Evolutionary conservation across 1,140 invertebrate species (phyloP), one percentile per base, ranked within the genome.

Genomic region (Carposina sasakii): DNA sequence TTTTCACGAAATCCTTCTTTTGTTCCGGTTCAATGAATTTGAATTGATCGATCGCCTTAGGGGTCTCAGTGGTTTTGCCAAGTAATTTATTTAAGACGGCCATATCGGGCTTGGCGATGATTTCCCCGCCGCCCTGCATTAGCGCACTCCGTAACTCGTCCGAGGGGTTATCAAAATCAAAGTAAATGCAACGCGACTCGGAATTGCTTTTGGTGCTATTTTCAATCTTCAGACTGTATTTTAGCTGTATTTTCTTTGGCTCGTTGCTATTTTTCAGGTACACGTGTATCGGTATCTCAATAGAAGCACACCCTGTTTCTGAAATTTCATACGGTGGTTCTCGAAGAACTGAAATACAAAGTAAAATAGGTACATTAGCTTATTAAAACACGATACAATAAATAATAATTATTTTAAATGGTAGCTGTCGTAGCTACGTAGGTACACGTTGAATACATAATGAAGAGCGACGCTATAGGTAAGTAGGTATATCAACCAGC

Each of bases 281-380:
- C 60, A 84, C 71, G 57, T 84, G 69, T 36, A 84, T 84, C 6
- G 81, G 81, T 60, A 84, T 79, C 10, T 81, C 73, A 17, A 81
- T 73, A 2, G 81, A 84, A 12, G 75, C 67, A 57, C 73, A 77
- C 13, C 77, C 77, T 1, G 81, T 78, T 60, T 84, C 81, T 65
- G 81, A 71, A 51, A 84, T 81, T 59, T 84, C 81, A 63, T 81
- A 84, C 45, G 81, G 81, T 45, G 81, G 81, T 62, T 81, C 81
- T 67, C 81, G 81, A 28, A 79, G 63, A 17, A 84, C 77, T 84
- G 77, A n/a, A 75, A 77, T 52, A 48, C 48, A 42, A 37, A n/a
- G n/a, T n/a, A n/a, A n/a, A n/a, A n/a, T n/a, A n/a, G n/a, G n/a
- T n/a, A n/a, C n/a, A n/a, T n/a, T n/a, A n/a, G n/a, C n/a, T n/a